A percentile compares a stretch with the other conserved stretches of the same genome.
Evolutionary conservation across 2,888 invertebrate species (phyloP).

Genomic region (Globia sparganii): DNA sequence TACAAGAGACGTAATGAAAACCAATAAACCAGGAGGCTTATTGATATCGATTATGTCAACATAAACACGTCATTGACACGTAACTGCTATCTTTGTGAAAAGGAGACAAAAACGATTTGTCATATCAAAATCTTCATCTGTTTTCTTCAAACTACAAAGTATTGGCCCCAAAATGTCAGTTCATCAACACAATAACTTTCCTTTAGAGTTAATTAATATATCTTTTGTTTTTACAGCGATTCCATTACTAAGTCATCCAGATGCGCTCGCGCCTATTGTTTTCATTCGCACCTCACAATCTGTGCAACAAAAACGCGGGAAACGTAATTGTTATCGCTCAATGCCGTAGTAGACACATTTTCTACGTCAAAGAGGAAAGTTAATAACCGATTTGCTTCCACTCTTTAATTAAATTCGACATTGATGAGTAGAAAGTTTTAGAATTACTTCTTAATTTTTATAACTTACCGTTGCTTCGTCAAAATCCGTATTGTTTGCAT

Average conservation of each 20-base stretch:
- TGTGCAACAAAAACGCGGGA: slow-evolving; percentile 80
- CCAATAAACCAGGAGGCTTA: background rate
- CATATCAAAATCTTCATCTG: background rate
- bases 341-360: slow-evolving; percentile 75
- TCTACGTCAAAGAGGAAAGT: slow-evolving; percentile 82
- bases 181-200: slow-evolving; percentile 63
- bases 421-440: slow-evolving; percentile 75
- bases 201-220: slow-evolving; percentile 71
- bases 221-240: slow-evolving; percentile 68
- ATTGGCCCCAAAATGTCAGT: slow-evolving; percentile 32
- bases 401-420: slow-evolving; percentile 76
- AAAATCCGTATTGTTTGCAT: slow-evolving; percentile 79
- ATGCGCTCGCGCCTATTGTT: slow-evolving; percentile 73
- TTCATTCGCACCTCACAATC: slow-evolving; percentile 69
- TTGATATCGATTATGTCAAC: slow-evolving; percentile 31
- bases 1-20: slow-evolving; percentile 10
- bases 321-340: slow-evolving; percentile 77
- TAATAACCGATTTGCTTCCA: slow-evolving; percentile 77
- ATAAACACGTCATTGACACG: slow-evolving; percentile 5
- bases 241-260: slow-evolving; percentile 66
- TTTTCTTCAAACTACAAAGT: slow-evolving; percentile 6
- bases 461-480: slow-evolving; percentile 82
- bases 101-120: background rate
- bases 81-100: slow-evolving; percentile 5
- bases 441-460: slow-evolving; percentile 55